These are phyloP conservation scores for Acanthiza pusilla DNA, from an alignment of 2,797 vertebrate genomes.

Conservation along the genomic window DNA sequence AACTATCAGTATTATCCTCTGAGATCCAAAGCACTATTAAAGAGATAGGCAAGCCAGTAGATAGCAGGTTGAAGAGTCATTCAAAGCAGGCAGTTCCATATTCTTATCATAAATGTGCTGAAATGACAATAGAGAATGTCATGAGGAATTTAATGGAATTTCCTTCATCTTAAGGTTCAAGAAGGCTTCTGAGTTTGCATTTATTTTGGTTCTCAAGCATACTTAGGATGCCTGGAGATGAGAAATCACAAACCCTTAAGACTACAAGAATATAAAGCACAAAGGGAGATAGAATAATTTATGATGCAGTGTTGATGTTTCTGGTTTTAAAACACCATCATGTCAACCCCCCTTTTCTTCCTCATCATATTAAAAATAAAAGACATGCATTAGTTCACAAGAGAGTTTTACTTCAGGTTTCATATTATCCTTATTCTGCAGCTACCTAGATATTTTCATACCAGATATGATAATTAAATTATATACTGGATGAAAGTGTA, in stretches of 20 bases:
- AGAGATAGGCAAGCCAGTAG: background rate
- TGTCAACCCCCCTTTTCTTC: background rate
- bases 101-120: conserved; percentile 37
- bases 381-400: background rate
- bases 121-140: conserved; percentile 26
- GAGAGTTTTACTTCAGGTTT: background rate
- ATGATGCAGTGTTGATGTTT: conserved; percentile 38
- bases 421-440: background rate
- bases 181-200: background rate
- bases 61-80: background rate
- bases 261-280: conserved; percentile 15
- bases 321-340: conserved; percentile 35
- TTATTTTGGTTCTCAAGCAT: conserved; percentile 25
- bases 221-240: conserved; percentile 11
- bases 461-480: background rate
- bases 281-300: conserved; percentile 23
- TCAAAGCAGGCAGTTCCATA: background rate
- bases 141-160: conserved; percentile 44
- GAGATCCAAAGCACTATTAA: conserved; percentile 15
- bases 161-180: conserved; percentile 50
- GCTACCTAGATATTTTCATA: background rate
- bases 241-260: conserved; percentile 36
- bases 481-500: background rate
- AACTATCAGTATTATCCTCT: background rate
- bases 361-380: background rate